Percentiles rank a stretch among this genome's conserved stretches.
Conservation (phyloP, 2,113 vertebrate genomes). For the Oreocharis arfaki region DNA sequence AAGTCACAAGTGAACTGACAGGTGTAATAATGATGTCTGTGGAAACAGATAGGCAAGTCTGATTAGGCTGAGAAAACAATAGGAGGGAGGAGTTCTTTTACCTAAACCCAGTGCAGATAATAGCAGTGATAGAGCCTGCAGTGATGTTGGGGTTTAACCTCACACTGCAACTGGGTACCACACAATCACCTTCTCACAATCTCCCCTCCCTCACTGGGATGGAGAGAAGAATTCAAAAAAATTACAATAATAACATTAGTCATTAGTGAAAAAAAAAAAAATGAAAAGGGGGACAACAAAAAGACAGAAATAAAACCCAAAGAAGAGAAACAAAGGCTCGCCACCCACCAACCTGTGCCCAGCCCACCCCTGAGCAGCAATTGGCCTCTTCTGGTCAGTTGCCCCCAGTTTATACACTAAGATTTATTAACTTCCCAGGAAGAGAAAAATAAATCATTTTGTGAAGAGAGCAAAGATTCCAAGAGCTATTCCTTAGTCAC, state of each 20-base stretch:
- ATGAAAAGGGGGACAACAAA: background rate
- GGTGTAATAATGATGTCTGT: background rate
- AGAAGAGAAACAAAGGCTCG: background rate
- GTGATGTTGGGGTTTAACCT: background rate
- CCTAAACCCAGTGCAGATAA: background rate
- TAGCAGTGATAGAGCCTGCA: background rate
- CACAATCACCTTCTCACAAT: fast-evolving
- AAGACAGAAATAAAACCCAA: background rate
- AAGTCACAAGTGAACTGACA: background rate
- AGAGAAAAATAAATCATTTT: background rate
- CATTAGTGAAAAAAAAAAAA: background rate
- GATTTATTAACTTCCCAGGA: background rate
- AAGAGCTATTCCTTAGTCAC: background rate
- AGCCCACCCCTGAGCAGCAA: background rate
- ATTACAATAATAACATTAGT: background rate
- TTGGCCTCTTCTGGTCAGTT: background rate
- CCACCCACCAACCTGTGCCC: too few species aligned
- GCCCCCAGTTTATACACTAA: background rate
- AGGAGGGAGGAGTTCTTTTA: background rate
- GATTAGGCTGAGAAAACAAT: background rate
- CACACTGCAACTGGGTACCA: background rate
- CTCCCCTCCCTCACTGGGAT: background rate
- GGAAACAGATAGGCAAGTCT: background rate
- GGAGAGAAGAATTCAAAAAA: background rate
- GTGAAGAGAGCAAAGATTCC: background rate